phyloP scores from a whole-genome alignment of 1,140 invertebrate genomes.

The Drosophila lini region DNA sequence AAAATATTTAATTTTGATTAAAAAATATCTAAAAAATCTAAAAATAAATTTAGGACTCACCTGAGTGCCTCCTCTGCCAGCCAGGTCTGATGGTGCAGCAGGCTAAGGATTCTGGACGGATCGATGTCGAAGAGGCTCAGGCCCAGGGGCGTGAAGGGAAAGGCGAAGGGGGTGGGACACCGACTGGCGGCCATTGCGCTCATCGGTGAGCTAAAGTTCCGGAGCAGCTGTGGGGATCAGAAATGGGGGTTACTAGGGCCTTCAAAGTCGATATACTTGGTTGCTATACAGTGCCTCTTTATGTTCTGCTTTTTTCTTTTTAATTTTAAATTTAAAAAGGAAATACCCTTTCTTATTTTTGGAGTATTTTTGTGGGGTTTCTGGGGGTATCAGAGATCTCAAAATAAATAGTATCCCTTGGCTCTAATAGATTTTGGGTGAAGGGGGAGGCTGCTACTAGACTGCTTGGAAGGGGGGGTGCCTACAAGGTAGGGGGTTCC shows the following conservation, averaged over 20 bases:
- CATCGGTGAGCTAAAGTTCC: conserved; percentile 74
- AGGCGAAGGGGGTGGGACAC: conserved; percentile 80
- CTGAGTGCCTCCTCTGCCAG: conserved; percentile 83
- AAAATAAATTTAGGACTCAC: conserved; percentile 32
- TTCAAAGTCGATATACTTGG: not conserved
- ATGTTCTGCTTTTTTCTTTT: conserved; percentile 5
- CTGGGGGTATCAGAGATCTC: conserved; percentile 2
- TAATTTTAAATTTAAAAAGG: too few species aligned
- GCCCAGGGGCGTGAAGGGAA: conserved; percentile 82
- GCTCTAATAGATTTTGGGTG: conserved; percentile 7
- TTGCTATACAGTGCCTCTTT: conserved; percentile 14
- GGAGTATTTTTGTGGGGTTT: too few species aligned
- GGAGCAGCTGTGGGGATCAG: conserved; percentile 57
- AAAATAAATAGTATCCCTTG: conserved; percentile 11
- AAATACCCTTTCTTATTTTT: too few species aligned
- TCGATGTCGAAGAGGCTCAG: conserved; percentile 83
- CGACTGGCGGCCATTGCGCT: conserved; percentile 63
- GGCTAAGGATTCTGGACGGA: conserved; percentile 84
- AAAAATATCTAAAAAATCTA: not conserved
- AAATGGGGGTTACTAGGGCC: conserved; percentile 5
- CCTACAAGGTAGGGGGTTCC: not conserved
- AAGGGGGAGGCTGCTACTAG: not conserved
- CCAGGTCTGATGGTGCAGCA: conserved; percentile 83
- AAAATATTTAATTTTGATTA: not conserved
- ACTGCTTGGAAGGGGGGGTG: not conserved